phyloP scores from a whole-genome alignment of 1,140 invertebrate species.

The Anthonomus grandis region DNA sequence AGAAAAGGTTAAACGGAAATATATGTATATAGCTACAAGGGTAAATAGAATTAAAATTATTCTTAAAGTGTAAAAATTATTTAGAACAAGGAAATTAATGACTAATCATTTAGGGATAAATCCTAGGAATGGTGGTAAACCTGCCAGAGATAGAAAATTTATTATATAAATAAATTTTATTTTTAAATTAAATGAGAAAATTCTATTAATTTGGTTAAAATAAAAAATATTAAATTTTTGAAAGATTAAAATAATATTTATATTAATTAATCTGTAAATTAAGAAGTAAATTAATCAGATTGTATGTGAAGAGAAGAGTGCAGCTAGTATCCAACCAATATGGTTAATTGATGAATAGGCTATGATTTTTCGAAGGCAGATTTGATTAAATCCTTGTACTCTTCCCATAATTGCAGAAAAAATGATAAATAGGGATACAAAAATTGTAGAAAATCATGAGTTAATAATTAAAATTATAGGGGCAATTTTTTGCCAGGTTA shows the following conservation, averaged over 20 bases:
- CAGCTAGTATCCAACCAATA: slow-evolving; percentile 52
- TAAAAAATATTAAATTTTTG: slow-evolving; percentile 48
- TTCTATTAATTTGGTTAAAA: slow-evolving; percentile 51
- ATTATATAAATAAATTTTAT: slow-evolving; percentile 49
- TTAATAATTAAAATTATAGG: slow-evolving; percentile 49
- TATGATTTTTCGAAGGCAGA: slow-evolving; percentile 52
- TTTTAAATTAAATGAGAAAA: slow-evolving; percentile 42
- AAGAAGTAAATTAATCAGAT: slow-evolving; percentile 44
- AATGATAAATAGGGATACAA: slow-evolving; percentile 47
- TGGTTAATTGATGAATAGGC: slow-evolving; percentile 56
- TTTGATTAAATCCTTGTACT: slow-evolving; percentile 51
- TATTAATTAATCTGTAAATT: background rate
- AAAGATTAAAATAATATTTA: slow-evolving; percentile 46
- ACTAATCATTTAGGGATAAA: slow-evolving; percentile 55
- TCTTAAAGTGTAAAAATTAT: slow-evolving; percentile 45
- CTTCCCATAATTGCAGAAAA: slow-evolving; percentile 42
- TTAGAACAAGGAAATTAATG: slow-evolving; percentile 50
- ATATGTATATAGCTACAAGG: slow-evolving; percentile 52
- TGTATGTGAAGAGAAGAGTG: slow-evolving; percentile 45
- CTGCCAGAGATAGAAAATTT: slow-evolving; percentile 54
- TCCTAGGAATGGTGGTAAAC: slow-evolving; percentile 54
- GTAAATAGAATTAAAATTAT: slow-evolving; percentile 50
- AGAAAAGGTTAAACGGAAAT: slow-evolving; percentile 42
- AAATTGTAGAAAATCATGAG: slow-evolving; percentile 22
- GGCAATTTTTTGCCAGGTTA: slow-evolving; percentile 56